A percentile compares a stretch with the other conserved stretches of the same genome.
These are phyloP conservation scores for Neofelis nebulosa DNA, from an alignment of 2,113 vertebrate species.

Conservation along the genomic window DNA sequence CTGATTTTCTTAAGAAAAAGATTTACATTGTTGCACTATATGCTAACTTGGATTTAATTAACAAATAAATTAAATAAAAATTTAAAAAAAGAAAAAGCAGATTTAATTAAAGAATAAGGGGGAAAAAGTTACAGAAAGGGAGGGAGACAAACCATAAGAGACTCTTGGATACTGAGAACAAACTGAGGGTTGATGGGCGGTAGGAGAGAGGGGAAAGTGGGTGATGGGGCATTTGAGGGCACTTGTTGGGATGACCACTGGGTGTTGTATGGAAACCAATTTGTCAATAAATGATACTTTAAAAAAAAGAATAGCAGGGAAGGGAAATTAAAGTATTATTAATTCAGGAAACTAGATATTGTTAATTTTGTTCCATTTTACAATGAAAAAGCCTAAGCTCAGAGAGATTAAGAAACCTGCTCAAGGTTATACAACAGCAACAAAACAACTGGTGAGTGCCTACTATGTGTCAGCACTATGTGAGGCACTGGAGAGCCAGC, in stretches of 20 bases:
- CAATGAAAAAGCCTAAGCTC: not conserved
- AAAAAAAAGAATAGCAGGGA: not conserved
- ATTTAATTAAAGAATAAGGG: not conserved
- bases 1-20: not conserved
- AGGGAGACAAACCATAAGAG: too few relatives aligned
- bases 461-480: not conserved
- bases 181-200: too few relatives aligned
- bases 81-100: conserved; percentile 24
- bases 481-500: not conserved
- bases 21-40: too few relatives aligned
- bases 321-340: not conserved
- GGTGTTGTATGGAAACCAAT: too few relatives aligned
- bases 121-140: too few relatives aligned
- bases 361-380: not conserved
- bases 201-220: too few relatives aligned
- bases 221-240: too few relatives aligned
- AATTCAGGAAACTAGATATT: not conserved
- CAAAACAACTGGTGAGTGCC: not conserved
- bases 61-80: too few relatives aligned
- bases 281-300: too few relatives aligned
- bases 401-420: not conserved
- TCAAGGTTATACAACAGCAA: not conserved
- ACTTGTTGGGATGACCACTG: too few relatives aligned
- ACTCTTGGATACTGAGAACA: too few relatives aligned
- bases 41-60: too few relatives aligned